A percentile compares a stretch with the other conserved stretches of the same genome.
phyloP scores from a whole-genome alignment of 2,113 vertebrate species.

The Calidris pugnax region DNA sequence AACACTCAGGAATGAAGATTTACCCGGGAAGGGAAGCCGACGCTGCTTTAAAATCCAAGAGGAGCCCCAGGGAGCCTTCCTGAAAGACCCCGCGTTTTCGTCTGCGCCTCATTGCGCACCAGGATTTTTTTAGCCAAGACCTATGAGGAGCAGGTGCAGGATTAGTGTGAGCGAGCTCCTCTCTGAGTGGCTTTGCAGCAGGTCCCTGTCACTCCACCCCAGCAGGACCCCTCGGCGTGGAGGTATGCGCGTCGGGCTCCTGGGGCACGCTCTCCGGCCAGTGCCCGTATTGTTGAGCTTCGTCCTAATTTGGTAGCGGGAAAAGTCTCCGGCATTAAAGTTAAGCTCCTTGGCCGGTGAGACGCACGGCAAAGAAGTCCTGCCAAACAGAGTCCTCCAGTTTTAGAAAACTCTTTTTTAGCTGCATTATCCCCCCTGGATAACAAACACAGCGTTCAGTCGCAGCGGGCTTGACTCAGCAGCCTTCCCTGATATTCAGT shows the following conservation, averaged over 20 bases:
- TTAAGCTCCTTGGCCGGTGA: constrained; percentile 41
- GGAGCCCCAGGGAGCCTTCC: neutral
- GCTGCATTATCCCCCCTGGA: neutral
- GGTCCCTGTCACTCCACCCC: constrained; percentile 62
- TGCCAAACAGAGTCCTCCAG: constrained; percentile 4
- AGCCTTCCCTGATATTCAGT: neutral
- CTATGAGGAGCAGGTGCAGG: constrained; percentile 68
- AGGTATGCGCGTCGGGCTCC: constrained; percentile 20
- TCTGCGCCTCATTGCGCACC: neutral
- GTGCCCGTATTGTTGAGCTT: constrained; percentile 13
- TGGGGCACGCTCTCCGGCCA: neutral
- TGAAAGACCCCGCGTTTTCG: neutral
- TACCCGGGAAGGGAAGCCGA: neutral
- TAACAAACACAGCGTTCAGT: neutral
- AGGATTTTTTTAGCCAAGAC: constrained; percentile 57
- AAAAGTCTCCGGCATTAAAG: constrained; percentile 21
- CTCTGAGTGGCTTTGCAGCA: constrained; percentile 29
- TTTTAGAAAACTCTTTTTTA: constrained; percentile 48
- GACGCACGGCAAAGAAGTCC: neutral
- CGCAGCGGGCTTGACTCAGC: neutral
- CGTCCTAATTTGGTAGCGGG: constrained; percentile 41
- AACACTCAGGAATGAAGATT: neutral
- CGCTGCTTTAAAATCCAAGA: neutral
- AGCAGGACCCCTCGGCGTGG: neutral
- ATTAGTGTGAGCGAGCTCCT: constrained; percentile 10